Percentiles rank a stretch among this genome's conserved stretches.
phyloP scores from a whole-genome alignment of 2,113 vertebrate genomes.

The Ploceus nigricollis region DNA sequence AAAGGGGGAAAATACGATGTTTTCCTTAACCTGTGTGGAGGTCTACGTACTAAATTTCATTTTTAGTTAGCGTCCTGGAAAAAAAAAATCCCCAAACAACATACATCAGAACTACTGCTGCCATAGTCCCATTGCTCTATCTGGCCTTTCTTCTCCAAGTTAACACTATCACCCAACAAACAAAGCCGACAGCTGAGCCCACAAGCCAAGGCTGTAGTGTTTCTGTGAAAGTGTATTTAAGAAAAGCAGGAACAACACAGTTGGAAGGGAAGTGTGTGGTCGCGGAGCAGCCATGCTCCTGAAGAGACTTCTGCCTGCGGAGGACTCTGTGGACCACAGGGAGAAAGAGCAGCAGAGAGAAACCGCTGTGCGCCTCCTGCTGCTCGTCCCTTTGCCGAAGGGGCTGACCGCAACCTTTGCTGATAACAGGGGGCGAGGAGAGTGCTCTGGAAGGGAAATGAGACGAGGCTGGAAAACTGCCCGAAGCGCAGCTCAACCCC shows the following conservation, averaged over 20 bases:
- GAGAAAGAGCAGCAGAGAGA: background rate
- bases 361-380: accelerated
- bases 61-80: background rate
- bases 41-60: background rate
- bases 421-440: background rate
- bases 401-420: accelerated
- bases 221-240: background rate
- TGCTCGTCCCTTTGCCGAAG: accelerated
- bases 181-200: background rate
- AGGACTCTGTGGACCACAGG: accelerated
- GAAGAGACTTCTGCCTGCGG: accelerated
- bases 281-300: accelerated
- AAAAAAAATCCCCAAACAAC: background rate
- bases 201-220: accelerated
- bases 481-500: accelerated
- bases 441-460: accelerated
- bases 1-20: background rate
- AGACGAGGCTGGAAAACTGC: accelerated
- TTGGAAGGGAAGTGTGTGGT: accelerated
- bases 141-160: background rate
- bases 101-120: background rate
- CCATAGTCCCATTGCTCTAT: background rate
- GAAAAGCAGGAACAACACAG: too few species aligned
- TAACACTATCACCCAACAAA: background rate
- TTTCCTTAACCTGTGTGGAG: background rate